Evolutionary conservation across 2,113 vertebrate species (phyloP).

Genomic region (Chascanopsetta lugubris): DNA sequence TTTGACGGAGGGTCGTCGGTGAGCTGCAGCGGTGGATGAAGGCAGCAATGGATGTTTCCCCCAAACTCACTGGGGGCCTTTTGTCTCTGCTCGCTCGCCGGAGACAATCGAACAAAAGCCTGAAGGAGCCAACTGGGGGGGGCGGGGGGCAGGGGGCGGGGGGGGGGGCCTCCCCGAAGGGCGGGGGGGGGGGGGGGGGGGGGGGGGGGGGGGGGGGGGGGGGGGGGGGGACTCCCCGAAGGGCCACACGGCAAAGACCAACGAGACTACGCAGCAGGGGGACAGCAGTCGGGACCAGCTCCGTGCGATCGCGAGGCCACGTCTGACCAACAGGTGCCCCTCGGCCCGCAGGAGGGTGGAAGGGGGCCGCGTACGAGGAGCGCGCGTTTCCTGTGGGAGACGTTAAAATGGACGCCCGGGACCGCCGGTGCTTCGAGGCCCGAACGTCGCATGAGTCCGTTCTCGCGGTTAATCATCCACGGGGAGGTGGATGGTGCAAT

Average conservation of each 20-base stretch:
- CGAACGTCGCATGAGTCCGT: not conserved
- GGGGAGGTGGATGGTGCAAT: slow-evolving; percentile 2
- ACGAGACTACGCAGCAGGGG: not conserved
- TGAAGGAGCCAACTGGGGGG: not conserved
- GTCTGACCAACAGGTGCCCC: slow-evolving; percentile 60
- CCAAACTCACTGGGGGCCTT: slow-evolving; percentile 30
- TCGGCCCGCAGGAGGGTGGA: slow-evolving; percentile 8
- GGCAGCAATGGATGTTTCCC: not conserved
- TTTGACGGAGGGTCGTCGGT: not conserved
- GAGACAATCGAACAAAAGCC: slow-evolving; percentile 5
- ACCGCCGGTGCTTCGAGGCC: slow-evolving; percentile 26
- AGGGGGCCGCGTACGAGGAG: too few relatives aligned
- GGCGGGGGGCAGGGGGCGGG: too few relatives aligned
- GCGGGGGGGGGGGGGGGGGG: too few relatives aligned
- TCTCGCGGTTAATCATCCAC: slow-evolving; percentile 53
- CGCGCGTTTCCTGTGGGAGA: not conserved
- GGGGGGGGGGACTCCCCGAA: not conserved
- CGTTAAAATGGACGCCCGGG: slow-evolving; percentile 44
- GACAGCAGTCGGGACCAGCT: not conserved
- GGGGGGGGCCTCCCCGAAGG: too few relatives aligned
- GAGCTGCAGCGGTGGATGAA: not conserved
- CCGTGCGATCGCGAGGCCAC: not conserved
- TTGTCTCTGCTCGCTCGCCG: slow-evolving; percentile 46
- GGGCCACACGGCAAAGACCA: not conserved
- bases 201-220: too few relatives aligned